Conservation (phyloP, 2,113 vertebrate genomes). For the Solea senegalensis region DNA sequence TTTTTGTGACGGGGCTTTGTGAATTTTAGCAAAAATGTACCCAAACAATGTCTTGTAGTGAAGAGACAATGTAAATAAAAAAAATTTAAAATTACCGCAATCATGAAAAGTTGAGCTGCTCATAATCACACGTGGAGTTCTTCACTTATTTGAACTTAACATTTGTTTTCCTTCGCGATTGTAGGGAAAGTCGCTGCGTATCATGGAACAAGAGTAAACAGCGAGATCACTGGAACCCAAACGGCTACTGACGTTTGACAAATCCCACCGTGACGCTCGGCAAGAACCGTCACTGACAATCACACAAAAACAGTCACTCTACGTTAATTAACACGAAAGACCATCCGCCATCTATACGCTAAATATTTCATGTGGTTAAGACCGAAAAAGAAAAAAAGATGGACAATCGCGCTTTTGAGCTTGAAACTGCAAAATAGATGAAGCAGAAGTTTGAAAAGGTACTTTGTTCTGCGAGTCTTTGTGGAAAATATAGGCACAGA, state of each 20-base stretch:
- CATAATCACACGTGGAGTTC: too few species aligned
- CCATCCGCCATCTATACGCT: background rate
- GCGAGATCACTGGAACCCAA: too few species aligned
- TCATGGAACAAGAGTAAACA: too few species aligned
- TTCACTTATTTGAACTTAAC: background rate
- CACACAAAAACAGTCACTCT: too few species aligned
- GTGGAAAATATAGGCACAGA: constrained; percentile 38
- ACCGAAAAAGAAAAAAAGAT: background rate
- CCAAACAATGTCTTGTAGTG: background rate
- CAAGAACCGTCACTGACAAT: too few species aligned
- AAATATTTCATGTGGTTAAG: background rate
- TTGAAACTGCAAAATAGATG: background rate
- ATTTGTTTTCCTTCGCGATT: background rate
- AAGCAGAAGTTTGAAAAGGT: background rate
- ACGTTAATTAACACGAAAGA: too few species aligned
- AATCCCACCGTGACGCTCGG: too few species aligned
- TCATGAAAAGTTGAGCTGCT: too few species aligned
- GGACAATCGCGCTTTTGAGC: background rate
- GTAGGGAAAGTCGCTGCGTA: too few species aligned
- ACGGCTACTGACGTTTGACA: too few species aligned
- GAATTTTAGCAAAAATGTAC: background rate
- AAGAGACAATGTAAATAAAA: background rate
- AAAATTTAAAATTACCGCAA: too few species aligned
- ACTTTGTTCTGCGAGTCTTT: background rate
- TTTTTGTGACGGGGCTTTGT: background rate